Evolutionary conservation across 2,113 vertebrate species (phyloP).

Genomic region (Murina feae): DNA sequence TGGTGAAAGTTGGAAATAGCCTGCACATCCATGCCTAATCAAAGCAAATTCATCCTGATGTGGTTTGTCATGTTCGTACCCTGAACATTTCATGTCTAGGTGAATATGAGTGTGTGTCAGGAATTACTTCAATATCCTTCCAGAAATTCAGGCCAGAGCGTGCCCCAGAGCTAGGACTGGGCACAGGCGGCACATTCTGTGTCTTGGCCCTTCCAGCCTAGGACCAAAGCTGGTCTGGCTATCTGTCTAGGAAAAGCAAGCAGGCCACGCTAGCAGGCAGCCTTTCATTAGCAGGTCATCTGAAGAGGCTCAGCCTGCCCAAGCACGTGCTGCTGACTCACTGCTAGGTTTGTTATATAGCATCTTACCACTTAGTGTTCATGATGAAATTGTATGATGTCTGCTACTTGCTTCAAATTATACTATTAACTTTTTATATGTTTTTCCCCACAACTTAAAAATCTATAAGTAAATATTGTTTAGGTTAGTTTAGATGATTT

Average conservation of each 20-base stretch:
- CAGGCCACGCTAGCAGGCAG: neutral
- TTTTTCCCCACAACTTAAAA: neutral
- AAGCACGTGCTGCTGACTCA: rapidly evolving
- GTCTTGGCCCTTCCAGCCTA: neutral
- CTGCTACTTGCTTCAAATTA: neutral
- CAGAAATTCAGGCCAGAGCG: neutral
- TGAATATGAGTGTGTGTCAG: neutral
- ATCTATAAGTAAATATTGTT: too few species aligned
- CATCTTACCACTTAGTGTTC: neutral
- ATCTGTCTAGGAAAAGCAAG: neutral
- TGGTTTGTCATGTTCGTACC: neutral
- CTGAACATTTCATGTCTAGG: neutral
- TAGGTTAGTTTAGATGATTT: neutral
- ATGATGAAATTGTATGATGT: too few species aligned
- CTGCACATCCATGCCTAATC: neutral
- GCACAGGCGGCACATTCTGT: neutral
- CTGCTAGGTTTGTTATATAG: neutral
- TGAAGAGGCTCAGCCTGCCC: neutral
- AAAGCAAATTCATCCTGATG: neutral
- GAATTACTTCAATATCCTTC: neutral
- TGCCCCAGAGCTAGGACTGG: neutral
- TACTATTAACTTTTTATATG: neutral
- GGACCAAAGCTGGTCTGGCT: neutral
- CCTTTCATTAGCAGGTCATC: neutral
- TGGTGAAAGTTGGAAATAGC: neutral